phyloP scores from a whole-genome alignment of 2,888 invertebrate species.

The Temnothorax unifasciatus region DNA sequence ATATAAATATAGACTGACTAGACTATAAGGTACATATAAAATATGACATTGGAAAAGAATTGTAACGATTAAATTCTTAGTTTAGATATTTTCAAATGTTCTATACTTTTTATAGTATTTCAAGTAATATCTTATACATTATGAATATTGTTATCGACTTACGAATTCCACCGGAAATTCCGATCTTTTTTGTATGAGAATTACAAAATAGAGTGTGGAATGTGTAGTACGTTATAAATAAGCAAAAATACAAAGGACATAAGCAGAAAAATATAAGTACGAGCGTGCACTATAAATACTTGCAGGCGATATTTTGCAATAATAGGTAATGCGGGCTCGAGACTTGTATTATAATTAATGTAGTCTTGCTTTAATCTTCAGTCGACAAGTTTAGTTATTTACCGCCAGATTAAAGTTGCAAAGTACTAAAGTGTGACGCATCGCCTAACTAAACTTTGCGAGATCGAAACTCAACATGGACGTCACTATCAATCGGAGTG shows the following conservation, averaged over 20 bases:
- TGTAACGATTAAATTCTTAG: neutral
- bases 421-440: slow-evolving; percentile 43
- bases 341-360: slow-evolving; percentile 18
- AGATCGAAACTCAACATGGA: slow-evolving; percentile 44
- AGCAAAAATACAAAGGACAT: neutral
- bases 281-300: neutral
- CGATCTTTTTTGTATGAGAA: neutral
- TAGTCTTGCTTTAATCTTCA: slow-evolving; percentile 29
- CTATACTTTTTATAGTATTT: neutral
- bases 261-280: neutral
- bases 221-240: neutral
- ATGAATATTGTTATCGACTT: neutral
- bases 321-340: slow-evolving; percentile 1
- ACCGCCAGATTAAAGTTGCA: slow-evolving; percentile 47
- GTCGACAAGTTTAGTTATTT: slow-evolving; percentile 43
- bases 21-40: neutral
- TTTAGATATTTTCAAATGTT: neutral
- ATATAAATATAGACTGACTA: no score
- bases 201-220: neutral
- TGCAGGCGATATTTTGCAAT: slow-evolving; percentile 2
- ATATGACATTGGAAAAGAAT: neutral
- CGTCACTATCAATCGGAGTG: slow-evolving; percentile 47
- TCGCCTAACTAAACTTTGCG: slow-evolving; percentile 25
- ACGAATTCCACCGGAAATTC: neutral
- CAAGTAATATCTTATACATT: neutral